Base-by-base conservation (phyloP, 1,140 invertebrate species). In the Diachasmimorpha longicaudata region DNA sequence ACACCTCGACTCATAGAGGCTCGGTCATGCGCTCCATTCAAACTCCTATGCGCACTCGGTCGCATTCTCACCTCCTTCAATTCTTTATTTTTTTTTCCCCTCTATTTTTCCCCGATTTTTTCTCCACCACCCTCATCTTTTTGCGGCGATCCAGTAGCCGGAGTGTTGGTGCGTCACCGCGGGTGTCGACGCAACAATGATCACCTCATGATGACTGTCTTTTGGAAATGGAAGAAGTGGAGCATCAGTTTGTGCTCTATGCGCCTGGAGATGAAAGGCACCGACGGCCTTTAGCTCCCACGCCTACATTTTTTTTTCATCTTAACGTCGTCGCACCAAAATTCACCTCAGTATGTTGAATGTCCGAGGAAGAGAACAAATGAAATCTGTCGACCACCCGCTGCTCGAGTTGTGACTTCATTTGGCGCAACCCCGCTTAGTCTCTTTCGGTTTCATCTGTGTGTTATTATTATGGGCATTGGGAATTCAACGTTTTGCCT, bases 351-450 rank as follows among this genome's bases (percentile, higher is more conserved):
- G 11, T 23, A 23, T 66, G 63, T 42, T 31, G 63, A 39, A 58
- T 21, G 39, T 37, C 21, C 19, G 75, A 44, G 75, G n/a, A 46
- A 67, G 75, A 72, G 46, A 72, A 23, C 52, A 42, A 75, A 67
- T 37, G 48, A 31, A 77, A 73, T 79, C 76, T 76, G 80, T 81
- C 74, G 83, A 76, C 85, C 86, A 87, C 86, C 86, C 86, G 86
- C 84, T 85, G 86, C 70, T 81, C 78, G 39, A 85, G 86, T 86
- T 85, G 82, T 88, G 85, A 88, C 86, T 88, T 86, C 82, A 88
- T 87, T 87, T 85, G 74, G 79, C 80, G 81, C 79, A 81, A 82
- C 52, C 75, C 37, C 25, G 31, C 31, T 68, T 66, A 63, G 66
- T 37, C 55, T 10, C 70, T 70, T 74, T 58, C n/a, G 19, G n/a